A percentile compares a stretch with the other conserved stretches of the same genome.
These are phyloP conservation scores for Neostethus bicornis DNA, from an alignment of 2,797 vertebrate species.

Conservation along the genomic window DNA sequence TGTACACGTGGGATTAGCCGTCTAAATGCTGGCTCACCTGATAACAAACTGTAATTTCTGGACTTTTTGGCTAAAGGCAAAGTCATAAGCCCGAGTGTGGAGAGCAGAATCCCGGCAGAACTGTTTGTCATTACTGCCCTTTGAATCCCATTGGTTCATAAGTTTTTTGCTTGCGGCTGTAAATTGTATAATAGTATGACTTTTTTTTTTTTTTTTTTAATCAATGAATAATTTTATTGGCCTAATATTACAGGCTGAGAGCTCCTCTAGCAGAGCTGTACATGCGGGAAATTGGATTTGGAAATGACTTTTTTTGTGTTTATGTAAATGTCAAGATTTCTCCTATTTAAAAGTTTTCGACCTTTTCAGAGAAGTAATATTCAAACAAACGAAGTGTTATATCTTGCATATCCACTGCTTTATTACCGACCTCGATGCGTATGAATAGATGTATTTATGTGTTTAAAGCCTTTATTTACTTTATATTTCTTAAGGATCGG, in stretches of 20 bases:
- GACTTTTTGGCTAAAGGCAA: slow-evolving; percentile 68
- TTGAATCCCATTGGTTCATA: slow-evolving; percentile 60
- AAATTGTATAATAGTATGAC: slow-evolving; percentile 46
- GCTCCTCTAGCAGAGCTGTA: slow-evolving; percentile 53
- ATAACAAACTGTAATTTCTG: slow-evolving; percentile 66
- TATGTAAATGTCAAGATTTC: slow-evolving; percentile 68
- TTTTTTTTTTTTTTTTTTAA: slow-evolving; percentile 48
- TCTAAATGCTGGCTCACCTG: slow-evolving; percentile 53
- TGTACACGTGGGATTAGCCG: slow-evolving; percentile 46
- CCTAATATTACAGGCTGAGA: slow-evolving; percentile 50
- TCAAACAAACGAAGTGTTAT: slow-evolving; percentile 61
- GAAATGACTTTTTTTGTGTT: slow-evolving; percentile 63
- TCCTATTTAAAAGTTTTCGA: slow-evolving; percentile 56
- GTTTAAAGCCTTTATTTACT: background rate
- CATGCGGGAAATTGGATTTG: slow-evolving; percentile 61
- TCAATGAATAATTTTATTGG: slow-evolving; percentile 69
- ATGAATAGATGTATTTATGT: background rate
- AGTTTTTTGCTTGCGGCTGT: slow-evolving; percentile 47
- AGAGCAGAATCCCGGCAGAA: slow-evolving; percentile 51
- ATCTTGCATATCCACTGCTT: slow-evolving; percentile 36
- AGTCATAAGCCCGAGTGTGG: slow-evolving; percentile 58
- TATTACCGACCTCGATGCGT: slow-evolving; percentile 26
- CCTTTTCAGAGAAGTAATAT: slow-evolving; percentile 55
- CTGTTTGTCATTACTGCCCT: slow-evolving; percentile 66
- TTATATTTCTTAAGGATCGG: no score